phyloP scores from a whole-genome alignment of 2,888 invertebrate genomes.

The Chydorus sphaericus region DNA sequence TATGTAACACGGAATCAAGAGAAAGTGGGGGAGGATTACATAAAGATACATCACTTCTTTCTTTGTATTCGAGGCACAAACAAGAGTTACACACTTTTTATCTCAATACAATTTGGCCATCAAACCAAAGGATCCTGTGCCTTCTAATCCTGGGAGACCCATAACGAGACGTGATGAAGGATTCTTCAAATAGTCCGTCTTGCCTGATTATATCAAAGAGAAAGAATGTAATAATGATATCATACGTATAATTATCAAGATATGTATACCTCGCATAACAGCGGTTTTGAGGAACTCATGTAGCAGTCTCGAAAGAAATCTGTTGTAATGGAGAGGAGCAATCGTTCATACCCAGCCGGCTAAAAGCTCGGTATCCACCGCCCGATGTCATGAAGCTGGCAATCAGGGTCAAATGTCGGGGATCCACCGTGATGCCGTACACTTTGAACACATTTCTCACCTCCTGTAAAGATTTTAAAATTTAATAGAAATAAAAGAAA shows the following conservation, averaged over 20 bases:
- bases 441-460: constrained; percentile 91
- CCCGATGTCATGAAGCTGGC: constrained; percentile 98
- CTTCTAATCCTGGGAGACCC: neutral
- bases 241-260: too few species aligned
- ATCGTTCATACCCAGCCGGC: constrained; percentile 73
- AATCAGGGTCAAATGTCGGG: constrained; percentile 77
- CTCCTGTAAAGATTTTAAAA: constrained; percentile 40
- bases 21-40: neutral
- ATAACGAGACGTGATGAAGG: constrained; percentile 8
- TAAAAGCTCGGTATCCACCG: constrained; percentile 78
- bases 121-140: constrained; percentile 5
- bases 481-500: neutral
- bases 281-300: constrained; percentile 70
- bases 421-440: constrained; percentile 91
- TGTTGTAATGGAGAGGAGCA: constrained; percentile 91
- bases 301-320: constrained; percentile 93
- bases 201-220: neutral
- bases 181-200: constrained; percentile 7
- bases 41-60: neutral
- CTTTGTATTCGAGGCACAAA: too few species aligned
- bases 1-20: neutral
- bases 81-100: too few species aligned
- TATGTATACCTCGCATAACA: constrained; percentile 47
- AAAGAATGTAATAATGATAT: too few species aligned
- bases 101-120: neutral